These are phyloP conservation scores for Argyrosomus regius DNA, from an alignment of 2,797 vertebrate species.

Conservation along the genomic window DNA sequence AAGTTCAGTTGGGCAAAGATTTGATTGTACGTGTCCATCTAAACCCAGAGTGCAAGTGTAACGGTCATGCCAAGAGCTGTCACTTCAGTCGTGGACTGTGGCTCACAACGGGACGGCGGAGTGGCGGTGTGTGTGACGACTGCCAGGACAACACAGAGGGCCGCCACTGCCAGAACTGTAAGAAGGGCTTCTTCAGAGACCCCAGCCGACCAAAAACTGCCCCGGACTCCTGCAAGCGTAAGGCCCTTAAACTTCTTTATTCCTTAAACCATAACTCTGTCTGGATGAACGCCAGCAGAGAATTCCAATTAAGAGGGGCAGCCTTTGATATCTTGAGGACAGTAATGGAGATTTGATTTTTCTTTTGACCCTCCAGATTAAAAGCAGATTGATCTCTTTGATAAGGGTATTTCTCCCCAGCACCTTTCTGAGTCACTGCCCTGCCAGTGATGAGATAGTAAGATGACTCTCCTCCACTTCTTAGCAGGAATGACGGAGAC, in stretches of 20 bases:
- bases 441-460: constrained; percentile 39
- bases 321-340: constrained; percentile 49
- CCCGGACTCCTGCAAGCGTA: constrained; percentile 92
- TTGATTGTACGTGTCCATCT: constrained; percentile 22
- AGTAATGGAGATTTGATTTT: constrained; percentile 49
- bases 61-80: constrained; percentile 91
- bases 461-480: constrained; percentile 34
- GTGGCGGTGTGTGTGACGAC: constrained; percentile 89
- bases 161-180: constrained; percentile 92
- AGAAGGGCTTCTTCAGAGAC: constrained; percentile 92
- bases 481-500: constrained; percentile 40
- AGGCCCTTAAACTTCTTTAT: constrained; percentile 58
- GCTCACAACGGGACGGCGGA: constrained; percentile 88
- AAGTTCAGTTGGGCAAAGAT: constrained; percentile 9
- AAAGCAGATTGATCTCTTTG: constrained; percentile 47
- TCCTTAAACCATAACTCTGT: constrained; percentile 18
- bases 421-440: constrained; percentile 29
- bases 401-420: constrained; percentile 38
- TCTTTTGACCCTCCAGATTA: constrained; percentile 41
- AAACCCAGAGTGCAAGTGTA: constrained; percentile 92
- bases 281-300: constrained; percentile 39
- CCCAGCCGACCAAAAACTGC: constrained; percentile 85
- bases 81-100: constrained; percentile 90
- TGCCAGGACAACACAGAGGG: constrained; percentile 94
- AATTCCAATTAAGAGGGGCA: constrained; percentile 48